These are phyloP conservation scores for Paralichthys olivaceus DNA, from an alignment of 2,113 vertebrate genomes.

Conservation along the genomic window DNA sequence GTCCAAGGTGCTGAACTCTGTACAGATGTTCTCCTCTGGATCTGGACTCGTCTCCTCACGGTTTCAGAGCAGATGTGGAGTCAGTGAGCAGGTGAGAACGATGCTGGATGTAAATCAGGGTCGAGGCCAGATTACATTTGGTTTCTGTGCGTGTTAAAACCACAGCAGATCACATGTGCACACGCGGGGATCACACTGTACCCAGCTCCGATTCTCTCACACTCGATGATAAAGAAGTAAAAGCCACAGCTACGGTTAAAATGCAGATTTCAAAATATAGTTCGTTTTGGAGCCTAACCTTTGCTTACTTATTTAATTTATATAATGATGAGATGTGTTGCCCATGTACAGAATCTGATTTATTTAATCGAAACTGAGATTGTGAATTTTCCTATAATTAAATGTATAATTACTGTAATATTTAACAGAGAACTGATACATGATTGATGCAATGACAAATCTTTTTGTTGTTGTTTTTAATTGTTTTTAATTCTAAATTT, in stretches of 20 bases:
- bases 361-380: neutral
- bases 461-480: neutral
- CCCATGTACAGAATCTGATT: neutral
- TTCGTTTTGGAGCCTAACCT: neutral
- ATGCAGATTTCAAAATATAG: neutral
- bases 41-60: constrained; percentile 6
- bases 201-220: neutral
- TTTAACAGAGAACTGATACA: neutral
- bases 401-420: neutral
- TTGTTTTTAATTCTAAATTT: neutral
- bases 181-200: neutral
- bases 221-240: neutral
- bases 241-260: neutral
- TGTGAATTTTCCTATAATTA: neutral
- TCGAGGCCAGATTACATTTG: constrained; percentile 10
- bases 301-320: too few relatives aligned
- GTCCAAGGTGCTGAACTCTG: constrained; percentile 60
- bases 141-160: neutral
- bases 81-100: neutral
- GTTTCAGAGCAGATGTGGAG: constrained; percentile 6
- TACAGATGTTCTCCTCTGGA: neutral
- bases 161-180: neutral
- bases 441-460: neutral
- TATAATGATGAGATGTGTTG: neutral
- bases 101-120: constrained; percentile 6